Evolutionary conservation across 2,113 vertebrate genomes (phyloP).

Genomic region (Bujurquina vittata): DNA sequence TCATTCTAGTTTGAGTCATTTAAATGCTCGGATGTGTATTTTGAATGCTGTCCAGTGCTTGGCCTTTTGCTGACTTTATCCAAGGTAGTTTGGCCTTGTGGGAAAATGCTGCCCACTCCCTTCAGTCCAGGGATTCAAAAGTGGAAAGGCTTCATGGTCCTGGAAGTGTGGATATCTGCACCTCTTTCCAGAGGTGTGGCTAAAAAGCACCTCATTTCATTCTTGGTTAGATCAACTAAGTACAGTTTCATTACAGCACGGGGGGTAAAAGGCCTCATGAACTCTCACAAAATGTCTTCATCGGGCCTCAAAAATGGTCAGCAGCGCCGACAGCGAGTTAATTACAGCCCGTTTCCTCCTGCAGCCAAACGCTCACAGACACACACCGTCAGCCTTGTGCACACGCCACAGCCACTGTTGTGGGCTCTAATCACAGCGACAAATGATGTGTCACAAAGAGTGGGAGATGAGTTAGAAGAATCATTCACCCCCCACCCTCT

Average conservation of each 20-base stretch:
- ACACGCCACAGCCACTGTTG: slow-evolving; percentile 43
- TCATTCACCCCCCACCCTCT: slow-evolving; percentile 45
- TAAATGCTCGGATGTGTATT: neutral
- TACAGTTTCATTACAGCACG: neutral
- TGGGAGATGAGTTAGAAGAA: slow-evolving; percentile 58
- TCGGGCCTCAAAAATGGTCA: slow-evolving; percentile 9
- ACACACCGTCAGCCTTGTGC: slow-evolving; percentile 36
- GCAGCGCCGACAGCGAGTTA: slow-evolving; percentile 11
- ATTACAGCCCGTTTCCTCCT: slow-evolving; percentile 34
- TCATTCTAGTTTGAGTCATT: neutral
- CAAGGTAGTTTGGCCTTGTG: neutral
- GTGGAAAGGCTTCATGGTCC: neutral
- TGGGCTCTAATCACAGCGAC: slow-evolving; percentile 63
- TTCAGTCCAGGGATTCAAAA: neutral
- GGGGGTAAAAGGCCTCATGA: neutral
- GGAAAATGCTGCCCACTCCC: too few relatives aligned
- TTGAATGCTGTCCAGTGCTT: neutral
- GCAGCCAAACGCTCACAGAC: slow-evolving; percentile 39
- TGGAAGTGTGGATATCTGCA: neutral
- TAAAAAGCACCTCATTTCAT: neutral
- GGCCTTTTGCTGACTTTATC: neutral
- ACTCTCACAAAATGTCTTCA: slow-evolving; percentile 13
- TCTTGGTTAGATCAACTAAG: neutral
- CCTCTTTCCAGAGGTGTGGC: neutral
- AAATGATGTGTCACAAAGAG: slow-evolving; percentile 71